Evolutionary conservation across 2,797 vertebrate genomes (phyloP).

Genomic region (Thamnophis elegans): DNA sequence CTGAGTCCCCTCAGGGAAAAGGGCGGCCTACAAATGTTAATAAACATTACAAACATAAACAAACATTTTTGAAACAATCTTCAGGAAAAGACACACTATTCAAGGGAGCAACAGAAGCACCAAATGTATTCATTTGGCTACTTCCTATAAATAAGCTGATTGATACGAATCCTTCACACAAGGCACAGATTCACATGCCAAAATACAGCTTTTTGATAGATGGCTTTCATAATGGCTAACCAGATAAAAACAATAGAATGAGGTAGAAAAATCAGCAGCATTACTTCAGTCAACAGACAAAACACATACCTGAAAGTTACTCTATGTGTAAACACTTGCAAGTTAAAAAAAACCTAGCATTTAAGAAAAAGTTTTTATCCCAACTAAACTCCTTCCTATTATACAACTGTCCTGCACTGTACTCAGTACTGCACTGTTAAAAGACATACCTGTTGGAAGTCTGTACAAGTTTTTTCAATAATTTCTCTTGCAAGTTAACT

Average conservation of each 20-base stretch:
- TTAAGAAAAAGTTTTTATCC: neutral
- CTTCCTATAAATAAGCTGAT: neutral
- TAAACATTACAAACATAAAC: too few relatives aligned
- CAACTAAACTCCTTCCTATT: neutral
- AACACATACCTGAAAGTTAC: neutral
- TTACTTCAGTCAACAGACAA: neutral
- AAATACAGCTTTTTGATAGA: neutral
- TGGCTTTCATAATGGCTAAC: neutral
- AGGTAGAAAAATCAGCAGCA: neutral
- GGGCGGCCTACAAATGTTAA: too few relatives aligned
- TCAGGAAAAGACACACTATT: neutral
- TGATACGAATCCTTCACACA: neutral
- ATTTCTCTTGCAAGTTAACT: neutral
- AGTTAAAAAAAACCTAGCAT: neutral
- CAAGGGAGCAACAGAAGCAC: neutral
- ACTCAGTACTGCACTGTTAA: neutral
- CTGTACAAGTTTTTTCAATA: neutral
- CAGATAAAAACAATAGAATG: neutral
- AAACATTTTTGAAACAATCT: neutral
- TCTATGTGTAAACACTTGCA: neutral
- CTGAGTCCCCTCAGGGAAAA: too few relatives aligned
- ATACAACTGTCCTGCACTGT: neutral
- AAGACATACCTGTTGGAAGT: neutral
- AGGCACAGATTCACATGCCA: neutral
- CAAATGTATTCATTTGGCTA: neutral